Percentiles rank a stretch among this genome's conserved stretches.
Conservation (phyloP, 2,888 invertebrate species). For the Osmoderma eremita region DNA sequence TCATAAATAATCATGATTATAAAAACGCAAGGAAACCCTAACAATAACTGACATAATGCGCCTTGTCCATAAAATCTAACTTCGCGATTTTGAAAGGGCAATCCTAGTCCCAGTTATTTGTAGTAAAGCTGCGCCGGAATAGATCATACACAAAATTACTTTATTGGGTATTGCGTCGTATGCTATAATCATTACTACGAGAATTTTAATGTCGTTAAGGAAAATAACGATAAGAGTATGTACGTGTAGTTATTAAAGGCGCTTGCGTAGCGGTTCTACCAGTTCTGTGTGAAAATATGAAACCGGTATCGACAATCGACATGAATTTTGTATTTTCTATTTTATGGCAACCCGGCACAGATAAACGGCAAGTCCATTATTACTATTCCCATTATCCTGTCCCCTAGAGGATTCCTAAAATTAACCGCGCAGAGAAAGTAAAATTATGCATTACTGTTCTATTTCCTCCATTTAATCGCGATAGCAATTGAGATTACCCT, state of each 20-base stretch:
- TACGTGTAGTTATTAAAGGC: background rate
- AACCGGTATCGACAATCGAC: conserved; percentile 14
- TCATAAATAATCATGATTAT: too few relatives aligned
- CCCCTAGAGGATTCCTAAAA: conserved; percentile 34
- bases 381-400: conserved; percentile 36
- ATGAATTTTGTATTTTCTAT: conserved; percentile 32
- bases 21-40: too few relatives aligned
- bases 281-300: conserved; percentile 18
- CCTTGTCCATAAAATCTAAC: too few relatives aligned
- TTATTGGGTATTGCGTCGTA: too few relatives aligned
- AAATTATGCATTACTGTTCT: conserved; percentile 41
- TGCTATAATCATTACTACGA: too few relatives aligned
- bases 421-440: conserved; percentile 41
- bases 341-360: conserved; percentile 24
- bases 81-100: too few relatives aligned
- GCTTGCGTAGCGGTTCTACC: background rate
- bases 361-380: conserved; percentile 18
- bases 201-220: background rate
- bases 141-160: too few relatives aligned
- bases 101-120: too few relatives aligned
- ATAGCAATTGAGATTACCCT: conserved; percentile 48
- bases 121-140: too few relatives aligned
- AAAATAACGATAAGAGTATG: background rate
- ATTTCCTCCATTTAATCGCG: conserved; percentile 35
- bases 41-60: too few relatives aligned